Evolutionary conservation across 2,888 invertebrate species (phyloP), one percentile per base, ranked within the genome.

Genomic region (Sipunculus nudus): DNA sequence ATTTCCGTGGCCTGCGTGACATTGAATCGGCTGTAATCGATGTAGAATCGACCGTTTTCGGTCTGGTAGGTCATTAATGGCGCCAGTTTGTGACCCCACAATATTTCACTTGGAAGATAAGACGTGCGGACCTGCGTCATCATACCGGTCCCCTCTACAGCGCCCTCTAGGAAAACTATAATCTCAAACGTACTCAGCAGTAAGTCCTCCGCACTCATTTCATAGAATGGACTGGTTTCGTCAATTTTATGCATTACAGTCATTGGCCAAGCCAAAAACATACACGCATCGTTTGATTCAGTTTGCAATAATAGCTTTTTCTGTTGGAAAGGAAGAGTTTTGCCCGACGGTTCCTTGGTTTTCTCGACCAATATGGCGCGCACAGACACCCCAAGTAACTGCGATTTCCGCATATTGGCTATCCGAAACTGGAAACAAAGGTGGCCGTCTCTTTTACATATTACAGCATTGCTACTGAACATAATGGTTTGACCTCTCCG

Each of bases 251-350:
- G 68, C 28, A 93, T 94, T 67, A 97, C 92, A 28, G 93, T 95
- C 76, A 94, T 94, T 1, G 97, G 97, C 97, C 97, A 97, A 76
- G 97, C 95, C 83, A 98, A 93, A 87, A 97, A 95, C 68, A 97
- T 89, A 57, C 93, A 89, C 83, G 96, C 94, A n/a, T n/a, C n/a
- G 16, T 91, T 92, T 75, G 60, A 59, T 29, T 93, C 93, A 0
- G 94, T 93, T 74, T 94, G 94, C 43, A 94, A 93, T 2, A 91
- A 90, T 79, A 96, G 85, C 84, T 95, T 94, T 78, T 93, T 92
- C 84, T 96, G 96, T 85, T 92, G 94, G 83, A 96, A 93, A 4
- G 96, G 96, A 76, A 97, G n/a, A n/a, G n/a, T n/a, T n/a, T n/a
- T n/a, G n/a, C n/a, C n/a, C n/a, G n/a, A n/a, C n/a, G n/a, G n/a